Conservation (phyloP, 2,888 invertebrate species). For the Andrena camellia region DNA sequence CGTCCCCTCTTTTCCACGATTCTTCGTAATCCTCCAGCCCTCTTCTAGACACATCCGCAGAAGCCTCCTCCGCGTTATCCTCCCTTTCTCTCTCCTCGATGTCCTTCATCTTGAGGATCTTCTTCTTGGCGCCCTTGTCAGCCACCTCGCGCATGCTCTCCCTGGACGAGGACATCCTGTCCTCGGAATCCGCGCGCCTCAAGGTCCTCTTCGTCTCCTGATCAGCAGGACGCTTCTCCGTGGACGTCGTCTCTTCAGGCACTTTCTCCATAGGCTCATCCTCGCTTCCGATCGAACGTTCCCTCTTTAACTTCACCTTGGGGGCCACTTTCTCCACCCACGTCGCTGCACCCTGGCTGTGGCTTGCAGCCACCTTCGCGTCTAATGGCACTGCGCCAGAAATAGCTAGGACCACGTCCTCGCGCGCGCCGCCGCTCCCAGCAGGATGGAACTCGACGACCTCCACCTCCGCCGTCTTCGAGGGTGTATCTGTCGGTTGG, state of each 20-base stretch:
- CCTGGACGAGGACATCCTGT: constrained; percentile 22
- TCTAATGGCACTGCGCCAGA: constrained; percentile 25
- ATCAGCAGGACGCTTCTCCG: not conserved
- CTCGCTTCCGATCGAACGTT: constrained; percentile 33
- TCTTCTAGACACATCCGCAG: constrained; percentile 19
- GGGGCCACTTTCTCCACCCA: constrained; percentile 63
- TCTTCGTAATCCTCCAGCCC: constrained; percentile 25
- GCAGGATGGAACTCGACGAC: constrained; percentile 59
- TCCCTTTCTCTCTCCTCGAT: constrained; percentile 7
- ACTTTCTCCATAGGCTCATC: constrained; percentile 11
- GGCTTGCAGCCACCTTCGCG: constrained; percentile 22
- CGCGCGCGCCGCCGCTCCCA: constrained; percentile 21
- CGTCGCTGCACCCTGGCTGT: constrained; percentile 25
- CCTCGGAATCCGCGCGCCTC: constrained; percentile 50
- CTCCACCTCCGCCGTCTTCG: constrained; percentile 49
- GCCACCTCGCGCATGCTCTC: constrained; percentile 51
- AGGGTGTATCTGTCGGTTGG: constrained; percentile 15
- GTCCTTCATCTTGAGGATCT: constrained; percentile 34
- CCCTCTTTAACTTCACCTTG: constrained; percentile 70
- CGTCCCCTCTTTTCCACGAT: not conserved
- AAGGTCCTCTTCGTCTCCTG: constrained; percentile 35
- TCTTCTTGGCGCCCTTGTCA: constrained; percentile 47
- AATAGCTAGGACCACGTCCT: constrained; percentile 52
- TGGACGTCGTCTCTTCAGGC: constrained; percentile 1
- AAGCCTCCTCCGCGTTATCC: constrained; percentile 1